These are phyloP conservation scores for Equus przewalskii DNA, from an alignment of 2,113 vertebrate genomes.

Conservation along the genomic window DNA sequence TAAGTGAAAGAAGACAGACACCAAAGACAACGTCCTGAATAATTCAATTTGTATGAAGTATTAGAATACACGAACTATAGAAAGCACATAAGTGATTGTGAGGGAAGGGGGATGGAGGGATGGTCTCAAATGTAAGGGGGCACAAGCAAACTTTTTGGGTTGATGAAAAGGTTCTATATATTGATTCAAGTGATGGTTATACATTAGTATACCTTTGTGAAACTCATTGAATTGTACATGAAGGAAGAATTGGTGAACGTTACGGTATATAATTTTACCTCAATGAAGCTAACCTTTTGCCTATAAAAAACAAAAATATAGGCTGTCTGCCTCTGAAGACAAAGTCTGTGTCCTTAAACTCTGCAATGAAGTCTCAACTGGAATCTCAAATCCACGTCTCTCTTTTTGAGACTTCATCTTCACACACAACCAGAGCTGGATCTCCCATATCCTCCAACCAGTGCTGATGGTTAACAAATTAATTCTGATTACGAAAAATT, in stretches of 20 bases:
- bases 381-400: background rate
- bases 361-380: background rate
- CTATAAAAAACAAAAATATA: background rate
- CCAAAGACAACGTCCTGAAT: background rate
- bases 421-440: background rate
- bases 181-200: background rate
- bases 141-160: background rate
- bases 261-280: background rate
- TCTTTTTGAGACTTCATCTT: background rate
- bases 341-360: background rate
- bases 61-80: background rate
- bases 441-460: background rate
- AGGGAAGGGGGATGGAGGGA: background rate
- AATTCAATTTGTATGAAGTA: background rate
- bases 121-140: background rate
- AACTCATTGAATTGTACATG: background rate
- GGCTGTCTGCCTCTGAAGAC: background rate
- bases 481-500: background rate
- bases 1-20: background rate
- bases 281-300: background rate
- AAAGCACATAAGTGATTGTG: background rate
- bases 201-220: background rate
- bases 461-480: background rate
- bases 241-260: background rate
- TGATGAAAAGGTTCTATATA: background rate